Percentiles rank a stretch among this genome's conserved stretches.
Evolutionary conservation across 1,140 invertebrate genomes (phyloP).

Genomic region (Papilio aristodemus): DNA sequence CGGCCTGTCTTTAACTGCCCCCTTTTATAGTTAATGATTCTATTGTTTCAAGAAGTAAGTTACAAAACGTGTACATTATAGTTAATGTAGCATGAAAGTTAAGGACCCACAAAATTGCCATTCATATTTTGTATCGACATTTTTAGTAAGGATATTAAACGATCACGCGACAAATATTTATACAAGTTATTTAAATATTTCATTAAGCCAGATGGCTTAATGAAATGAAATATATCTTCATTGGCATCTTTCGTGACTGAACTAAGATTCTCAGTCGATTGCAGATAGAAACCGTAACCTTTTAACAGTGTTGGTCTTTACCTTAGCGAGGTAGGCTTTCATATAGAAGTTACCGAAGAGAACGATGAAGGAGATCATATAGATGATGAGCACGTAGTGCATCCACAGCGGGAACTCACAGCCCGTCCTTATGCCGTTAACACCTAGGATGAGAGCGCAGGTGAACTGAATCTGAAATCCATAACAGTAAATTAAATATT

Average conservation of each 20-base stretch:
- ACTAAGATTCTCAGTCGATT: too few species aligned
- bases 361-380: conserved; percentile 94
- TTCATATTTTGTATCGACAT: too few species aligned
- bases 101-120: too few species aligned
- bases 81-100: too few species aligned
- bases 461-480: conserved; percentile 90
- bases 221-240: too few species aligned
- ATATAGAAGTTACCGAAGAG: conserved; percentile 96
- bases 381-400: conserved; percentile 94
- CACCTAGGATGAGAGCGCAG: conserved; percentile 89
- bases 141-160: too few species aligned
- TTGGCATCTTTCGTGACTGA: too few species aligned
- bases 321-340: conserved; percentile 89
- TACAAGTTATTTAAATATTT: too few species aligned
- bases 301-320: conserved; percentile 49
- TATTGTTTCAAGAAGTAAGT: neutral
- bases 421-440: conserved; percentile 89
- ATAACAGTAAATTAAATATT: conserved; percentile 9
- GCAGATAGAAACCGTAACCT: too few species aligned
- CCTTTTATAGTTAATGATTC: conserved; percentile 1
- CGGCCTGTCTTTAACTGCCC: conserved; percentile 7
- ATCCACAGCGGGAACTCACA: conserved; percentile 97
- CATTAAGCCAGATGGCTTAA: too few species aligned
- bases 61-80: too few species aligned
- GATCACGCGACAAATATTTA: too few species aligned